Evolutionary conservation across 2,113 vertebrate genomes (phyloP), one percentile per base, ranked within the genome.

Genomic region (Cottus gobio): DNA sequence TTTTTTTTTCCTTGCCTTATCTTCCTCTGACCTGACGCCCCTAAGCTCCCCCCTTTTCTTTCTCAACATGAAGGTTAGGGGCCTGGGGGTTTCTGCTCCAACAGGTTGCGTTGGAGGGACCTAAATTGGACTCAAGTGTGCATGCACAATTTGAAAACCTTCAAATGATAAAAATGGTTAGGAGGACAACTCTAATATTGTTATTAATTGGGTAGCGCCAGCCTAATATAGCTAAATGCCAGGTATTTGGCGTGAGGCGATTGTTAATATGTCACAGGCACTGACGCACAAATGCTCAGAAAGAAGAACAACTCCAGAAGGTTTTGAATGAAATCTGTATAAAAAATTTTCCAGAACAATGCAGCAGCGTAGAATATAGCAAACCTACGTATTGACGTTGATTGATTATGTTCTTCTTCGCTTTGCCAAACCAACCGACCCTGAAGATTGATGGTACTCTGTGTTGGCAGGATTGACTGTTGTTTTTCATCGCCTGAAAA

Each of bases 401-500:
- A 84, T 57, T 71, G 74, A 84, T 63, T 52, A 88, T 62, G 15
- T 64, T 89, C 82, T 37, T 4, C 64, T 84, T 77, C 37, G 56
- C 73, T 71, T 80, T 50, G 36, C 39, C 50, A 63, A 82, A 67
- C 71, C 61, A 80, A 77, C 81, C 58, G 72, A 64, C 68, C 34
- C 15, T 28, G 65, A 69, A 63, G 85, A 83, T 18, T 80, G 79
- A 85, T 79, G 77, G 70, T 54, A 28, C 64, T 56, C 67, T 28
- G 52, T 28, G 36, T 82, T 85, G 88, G 87, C 81, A 77, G 83
- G 60, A 71, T 60, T 18, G 34, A 48, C 60, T 46, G 48, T 83
- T 46, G 48, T 83, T 89, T 20, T 87, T 89, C 83, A 80, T 84
- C 26, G 28, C 34, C 60, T 79, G 64, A 71, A 85, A 85, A 84